Evolutionary conservation across 2,113 vertebrate genomes (phyloP).

Genomic region (Phyllopteryx taeniolatus): DNA sequence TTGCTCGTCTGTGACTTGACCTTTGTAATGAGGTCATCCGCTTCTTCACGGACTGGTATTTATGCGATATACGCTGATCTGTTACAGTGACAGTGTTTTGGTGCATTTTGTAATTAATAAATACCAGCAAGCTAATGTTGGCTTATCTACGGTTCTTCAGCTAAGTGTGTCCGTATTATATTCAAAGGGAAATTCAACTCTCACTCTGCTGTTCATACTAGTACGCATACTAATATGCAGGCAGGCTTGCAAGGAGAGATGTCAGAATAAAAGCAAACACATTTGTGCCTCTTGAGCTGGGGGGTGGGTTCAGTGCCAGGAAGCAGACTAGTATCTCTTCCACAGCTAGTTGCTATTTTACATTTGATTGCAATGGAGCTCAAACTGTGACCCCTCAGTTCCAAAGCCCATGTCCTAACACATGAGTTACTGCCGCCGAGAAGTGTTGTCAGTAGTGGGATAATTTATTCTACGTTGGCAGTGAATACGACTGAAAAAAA

Average conservation of each 20-base stretch:
- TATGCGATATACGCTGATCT: rapidly evolving
- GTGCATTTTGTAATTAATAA: not conserved
- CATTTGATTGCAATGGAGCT: not conserved
- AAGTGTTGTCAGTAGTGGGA: too few relatives aligned
- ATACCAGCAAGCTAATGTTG: not conserved
- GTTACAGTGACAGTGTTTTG: rapidly evolving
- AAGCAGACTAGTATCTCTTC: not conserved
- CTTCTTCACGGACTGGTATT: not conserved
- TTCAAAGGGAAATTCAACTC: too few relatives aligned
- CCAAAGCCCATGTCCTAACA: too few relatives aligned
- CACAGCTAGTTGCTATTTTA: not conserved
- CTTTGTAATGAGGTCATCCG: constrained; percentile 34
- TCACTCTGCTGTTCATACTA: not conserved
- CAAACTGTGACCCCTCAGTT: too few relatives aligned
- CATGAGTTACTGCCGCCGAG: too few relatives aligned
- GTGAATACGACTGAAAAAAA: too few relatives aligned
- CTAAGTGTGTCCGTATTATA: not conserved
- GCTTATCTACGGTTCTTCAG: not conserved
- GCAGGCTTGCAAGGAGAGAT: not conserved
- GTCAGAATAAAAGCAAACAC: not conserved
- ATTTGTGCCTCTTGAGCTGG: not conserved
- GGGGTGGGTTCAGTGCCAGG: not conserved
- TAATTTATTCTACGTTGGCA: too few relatives aligned
- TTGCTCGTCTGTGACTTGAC: not conserved
- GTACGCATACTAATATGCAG: not conserved